These are phyloP conservation scores for Pentamera pediparva DNA, from an alignment of 53 echinoderm and acorn worm genomes.

Conservation along the genomic window DNA sequence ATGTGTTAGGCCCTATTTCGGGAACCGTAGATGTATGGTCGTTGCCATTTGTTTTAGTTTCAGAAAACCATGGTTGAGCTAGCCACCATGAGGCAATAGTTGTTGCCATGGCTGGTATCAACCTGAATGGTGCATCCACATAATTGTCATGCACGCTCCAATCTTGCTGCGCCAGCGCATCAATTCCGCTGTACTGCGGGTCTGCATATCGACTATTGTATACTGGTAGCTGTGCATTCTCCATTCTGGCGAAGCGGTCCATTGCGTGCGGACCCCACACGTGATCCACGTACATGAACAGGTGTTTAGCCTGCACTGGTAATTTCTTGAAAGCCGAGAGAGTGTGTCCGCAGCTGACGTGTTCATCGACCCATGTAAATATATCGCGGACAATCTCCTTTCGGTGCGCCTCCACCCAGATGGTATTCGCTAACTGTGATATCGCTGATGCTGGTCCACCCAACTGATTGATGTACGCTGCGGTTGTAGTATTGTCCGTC, in stretches of 20 bases:
- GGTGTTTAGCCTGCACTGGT: slow-evolving; percentile 28
- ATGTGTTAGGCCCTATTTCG: background rate
- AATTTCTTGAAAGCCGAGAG: slow-evolving; percentile 20
- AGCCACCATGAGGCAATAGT: background rate
- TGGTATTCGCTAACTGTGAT: slow-evolving; percentile 10
- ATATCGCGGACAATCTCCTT: background rate
- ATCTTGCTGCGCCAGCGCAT: slow-evolving; percentile 28
- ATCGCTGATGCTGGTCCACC: background rate
- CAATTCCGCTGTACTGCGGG: slow-evolving; percentile 11
- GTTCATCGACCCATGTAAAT: slow-evolving; percentile 19
- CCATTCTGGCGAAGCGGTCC: slow-evolving; percentile 38
- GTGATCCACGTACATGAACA: slow-evolving; percentile 19
- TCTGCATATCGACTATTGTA: slow-evolving; percentile 39
- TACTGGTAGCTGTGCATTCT: slow-evolving; percentile 28
- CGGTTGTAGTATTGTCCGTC: slow-evolving; percentile 22
- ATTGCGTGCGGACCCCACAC: slow-evolving; percentile 46
- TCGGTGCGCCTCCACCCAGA: slow-evolving; percentile 23
- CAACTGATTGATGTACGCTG: slow-evolving; percentile 19
- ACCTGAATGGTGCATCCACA: slow-evolving; percentile 15
- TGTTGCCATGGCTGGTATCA: background rate
- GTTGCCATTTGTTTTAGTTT: background rate
- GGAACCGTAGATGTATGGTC: background rate
- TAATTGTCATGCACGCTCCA: slow-evolving; percentile 31
- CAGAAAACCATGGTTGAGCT: background rate
- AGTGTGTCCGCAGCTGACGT: slow-evolving; percentile 22